Base-by-base conservation (phyloP, 2,888 invertebrate genomes). In the Scrobipalpa atriplicella region DNA sequence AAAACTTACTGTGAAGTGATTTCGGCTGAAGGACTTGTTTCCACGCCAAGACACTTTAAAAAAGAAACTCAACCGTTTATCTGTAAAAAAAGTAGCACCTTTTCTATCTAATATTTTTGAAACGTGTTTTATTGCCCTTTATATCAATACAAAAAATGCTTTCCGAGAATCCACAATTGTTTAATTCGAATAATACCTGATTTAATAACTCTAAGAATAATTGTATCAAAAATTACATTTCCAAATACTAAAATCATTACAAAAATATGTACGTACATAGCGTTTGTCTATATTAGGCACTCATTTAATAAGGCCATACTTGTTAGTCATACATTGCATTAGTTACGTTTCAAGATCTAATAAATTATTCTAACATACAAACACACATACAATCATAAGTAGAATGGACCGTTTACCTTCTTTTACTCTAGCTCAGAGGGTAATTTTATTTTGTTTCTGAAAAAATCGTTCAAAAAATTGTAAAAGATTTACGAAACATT, bases 291-390 rank as follows among this genome's bases (percentile, higher is more conserved):
- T n/a, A 58, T n/a, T 38, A 58, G 29, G 58, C 58, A 58, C 58
- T 38, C 54, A 56, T 56, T 56, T 36, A 6, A 36, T 58, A 58
- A 58, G 58, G 58, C 58, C 58, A 10, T 58, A 52, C 19, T 9
- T 52, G 52, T 19, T 52, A 52, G 19, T 52, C 18, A 52, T 21
- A 52, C 19, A 18, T 52, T 18, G 16, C 11, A 21, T 52, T 52
- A 52, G 52, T 52, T 19, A 52, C 19, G 10, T 10, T 16, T n/a
- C 3, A 43, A 51, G 18, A 8, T 1, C 2, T 29, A 56, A 56
- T 21, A 56, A 21, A 19, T 21, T 56, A 21, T 56, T 29, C 29
- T 11, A 11, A 13, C 13, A 11, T 11, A 29, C 11, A 56, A 56
- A 21, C 19, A 52, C 52, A 54, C 19, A 10, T 11, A 43, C 43